Evolutionary conservation across 2,888 invertebrate species (phyloP).

Genomic region (Microplitis manilae): DNA sequence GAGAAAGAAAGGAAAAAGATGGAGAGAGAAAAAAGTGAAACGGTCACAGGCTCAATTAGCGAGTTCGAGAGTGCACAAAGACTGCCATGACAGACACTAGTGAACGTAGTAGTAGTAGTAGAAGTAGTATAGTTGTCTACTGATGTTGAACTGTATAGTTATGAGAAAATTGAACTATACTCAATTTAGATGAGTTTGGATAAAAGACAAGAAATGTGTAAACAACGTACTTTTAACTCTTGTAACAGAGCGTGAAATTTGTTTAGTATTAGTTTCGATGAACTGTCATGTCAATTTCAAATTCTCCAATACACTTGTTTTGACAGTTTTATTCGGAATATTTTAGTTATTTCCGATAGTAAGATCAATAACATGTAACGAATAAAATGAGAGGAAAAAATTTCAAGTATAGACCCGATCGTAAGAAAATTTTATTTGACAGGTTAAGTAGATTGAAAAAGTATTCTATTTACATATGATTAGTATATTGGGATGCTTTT

Average conservation of each 20-base stretch:
- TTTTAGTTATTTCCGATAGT: neutral
- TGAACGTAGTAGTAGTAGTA: neutral
- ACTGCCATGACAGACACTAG: neutral
- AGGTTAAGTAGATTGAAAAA: neutral
- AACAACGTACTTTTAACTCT: neutral
- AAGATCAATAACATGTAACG: neutral
- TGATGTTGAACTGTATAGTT: neutral
- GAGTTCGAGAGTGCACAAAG: slow-evolving; percentile 37
- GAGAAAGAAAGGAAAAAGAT: slow-evolving; percentile 35
- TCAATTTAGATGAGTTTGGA: neutral
- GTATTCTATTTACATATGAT: neutral
- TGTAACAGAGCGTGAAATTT: neutral
- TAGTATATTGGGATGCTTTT: too few species aligned
- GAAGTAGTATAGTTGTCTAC: neutral
- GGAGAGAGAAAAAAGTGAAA: slow-evolving; percentile 36
- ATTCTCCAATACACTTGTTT: neutral
- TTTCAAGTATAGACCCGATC: neutral
- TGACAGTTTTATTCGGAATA: neutral
- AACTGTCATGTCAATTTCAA: neutral
- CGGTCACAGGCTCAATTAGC: slow-evolving; percentile 46
- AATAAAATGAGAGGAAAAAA: neutral
- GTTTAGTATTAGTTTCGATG: neutral
- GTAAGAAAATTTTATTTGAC: neutral
- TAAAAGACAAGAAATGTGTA: neutral
- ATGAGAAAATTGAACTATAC: neutral